Percentiles rank a stretch among this genome's conserved stretches.
Conservation (phyloP, 2,888 invertebrate genomes). For the Lathronympha strigana region DNA sequence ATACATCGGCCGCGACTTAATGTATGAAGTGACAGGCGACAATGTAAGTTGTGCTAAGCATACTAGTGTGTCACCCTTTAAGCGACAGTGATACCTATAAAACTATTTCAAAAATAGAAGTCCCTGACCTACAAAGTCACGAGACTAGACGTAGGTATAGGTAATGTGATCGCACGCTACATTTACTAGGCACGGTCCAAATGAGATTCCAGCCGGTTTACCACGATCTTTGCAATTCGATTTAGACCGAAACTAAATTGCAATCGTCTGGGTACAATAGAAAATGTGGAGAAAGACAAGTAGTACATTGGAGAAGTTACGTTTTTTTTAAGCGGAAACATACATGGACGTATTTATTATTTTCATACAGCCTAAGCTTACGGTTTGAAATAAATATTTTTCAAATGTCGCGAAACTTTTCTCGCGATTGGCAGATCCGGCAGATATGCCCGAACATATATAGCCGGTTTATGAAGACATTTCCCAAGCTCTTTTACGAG, state of each 20-base stretch:
- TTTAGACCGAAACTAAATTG: background rate
- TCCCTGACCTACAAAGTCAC: constrained; percentile 6
- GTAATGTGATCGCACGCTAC: constrained; percentile 25
- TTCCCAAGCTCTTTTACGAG: background rate
- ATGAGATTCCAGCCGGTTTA: constrained; percentile 14
- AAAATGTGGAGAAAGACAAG: background rate
- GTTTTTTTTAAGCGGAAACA: no score
- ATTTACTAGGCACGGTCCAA: constrained; percentile 5
- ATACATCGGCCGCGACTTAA: no score
- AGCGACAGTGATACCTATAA: background rate
- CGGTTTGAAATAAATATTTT: no score
- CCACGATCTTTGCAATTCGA: constrained; percentile 1
- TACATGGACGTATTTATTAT: no score
- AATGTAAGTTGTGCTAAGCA: no score
- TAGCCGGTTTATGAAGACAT: no score
- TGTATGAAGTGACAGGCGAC: no score
- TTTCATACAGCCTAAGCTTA: no score
- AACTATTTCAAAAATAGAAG: constrained; percentile 16
- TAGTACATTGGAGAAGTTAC: no score
- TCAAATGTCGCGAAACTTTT: no score
- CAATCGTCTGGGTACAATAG: background rate
- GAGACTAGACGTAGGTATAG: constrained; percentile 15
- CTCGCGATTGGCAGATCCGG: no score
- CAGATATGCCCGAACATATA: no score
- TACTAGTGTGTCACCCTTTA: background rate